These are phyloP conservation scores for Podocnemis expansa DNA, from an alignment of 2,113 vertebrate genomes.

Conservation along the genomic window DNA sequence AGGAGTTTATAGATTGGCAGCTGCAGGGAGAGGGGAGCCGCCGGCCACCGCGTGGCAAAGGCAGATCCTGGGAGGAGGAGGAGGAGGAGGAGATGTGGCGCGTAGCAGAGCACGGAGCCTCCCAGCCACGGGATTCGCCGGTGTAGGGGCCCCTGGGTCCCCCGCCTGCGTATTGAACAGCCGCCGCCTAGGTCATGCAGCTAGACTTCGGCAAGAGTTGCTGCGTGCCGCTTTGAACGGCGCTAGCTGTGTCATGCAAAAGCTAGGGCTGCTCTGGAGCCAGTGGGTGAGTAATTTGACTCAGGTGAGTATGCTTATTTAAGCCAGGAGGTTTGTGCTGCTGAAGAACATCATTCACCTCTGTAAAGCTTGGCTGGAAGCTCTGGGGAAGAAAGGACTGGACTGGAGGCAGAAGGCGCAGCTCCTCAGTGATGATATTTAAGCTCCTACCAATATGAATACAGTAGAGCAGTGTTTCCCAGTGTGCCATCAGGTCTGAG, in stretches of 20 bases:
- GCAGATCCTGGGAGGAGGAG: slow-evolving; percentile 10
- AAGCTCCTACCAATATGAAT: background rate
- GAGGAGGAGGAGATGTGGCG: background rate
- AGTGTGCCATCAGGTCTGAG: too few relatives aligned
- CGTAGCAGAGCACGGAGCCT: slow-evolving; percentile 12
- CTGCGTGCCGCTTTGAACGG: background rate
- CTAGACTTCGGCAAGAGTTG: background rate
- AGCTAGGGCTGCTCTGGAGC: slow-evolving; percentile 1
- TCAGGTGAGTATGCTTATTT: slow-evolving; percentile 1
- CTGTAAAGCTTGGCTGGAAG: background rate
- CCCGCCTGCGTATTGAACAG: background rate
- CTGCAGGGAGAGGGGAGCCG: background rate
- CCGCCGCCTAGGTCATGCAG: background rate
- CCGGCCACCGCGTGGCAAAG: background rate
- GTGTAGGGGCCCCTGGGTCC: too few relatives aligned
- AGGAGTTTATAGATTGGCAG: background rate
- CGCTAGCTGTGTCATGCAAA: slow-evolving; percentile 35
- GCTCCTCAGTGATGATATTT: background rate
- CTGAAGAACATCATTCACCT: background rate
- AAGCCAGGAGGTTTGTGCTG: background rate
- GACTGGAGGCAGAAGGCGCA: background rate
- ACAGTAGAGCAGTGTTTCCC: too few relatives aligned
- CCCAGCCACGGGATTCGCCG: slow-evolving; percentile 24
- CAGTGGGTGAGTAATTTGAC: background rate
- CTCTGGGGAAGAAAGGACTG: background rate